Conservation (phyloP, 2,113 vertebrate genomes). For the Brienomyrus brachyistius region DNA sequence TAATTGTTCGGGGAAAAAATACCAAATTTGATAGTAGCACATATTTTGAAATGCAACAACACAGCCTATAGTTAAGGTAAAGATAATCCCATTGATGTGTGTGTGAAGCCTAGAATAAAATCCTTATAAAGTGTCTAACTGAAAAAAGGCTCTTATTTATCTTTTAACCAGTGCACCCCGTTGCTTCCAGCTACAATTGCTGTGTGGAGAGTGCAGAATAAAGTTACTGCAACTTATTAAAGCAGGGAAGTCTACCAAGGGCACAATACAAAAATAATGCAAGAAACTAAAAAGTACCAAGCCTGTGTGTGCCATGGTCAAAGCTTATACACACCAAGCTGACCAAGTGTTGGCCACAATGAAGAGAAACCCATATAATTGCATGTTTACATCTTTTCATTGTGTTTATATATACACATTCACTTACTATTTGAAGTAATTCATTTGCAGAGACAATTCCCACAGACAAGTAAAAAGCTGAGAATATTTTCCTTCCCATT, state of each 20-base stretch:
- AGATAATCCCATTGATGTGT: not conserved
- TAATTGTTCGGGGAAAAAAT: not conserved
- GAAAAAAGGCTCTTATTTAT: not conserved
- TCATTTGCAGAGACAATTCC: not conserved
- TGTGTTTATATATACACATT: conserved; percentile 3
- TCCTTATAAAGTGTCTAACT: not conserved
- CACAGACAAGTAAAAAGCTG: not conserved
- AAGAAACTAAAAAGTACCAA: not conserved
- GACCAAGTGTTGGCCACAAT: conserved; percentile 1
- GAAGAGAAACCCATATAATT: not conserved
- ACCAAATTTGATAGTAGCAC: not conserved
- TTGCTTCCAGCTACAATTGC: not conserved
- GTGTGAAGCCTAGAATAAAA: not conserved
- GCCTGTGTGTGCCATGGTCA: not conserved
- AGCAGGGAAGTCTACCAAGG: not conserved
- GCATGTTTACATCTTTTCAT: conserved; percentile 3
- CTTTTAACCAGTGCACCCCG: not conserved
- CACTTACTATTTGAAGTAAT: conserved; percentile 1
- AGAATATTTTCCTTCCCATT: not conserved
- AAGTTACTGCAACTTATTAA: not conserved
- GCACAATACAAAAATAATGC: not conserved
- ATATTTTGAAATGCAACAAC: not conserved
- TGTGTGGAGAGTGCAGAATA: not conserved
- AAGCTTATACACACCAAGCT: too few species aligned
- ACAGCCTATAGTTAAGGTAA: not conserved